These are phyloP conservation scores for Pygmarrhopalites habei DNA, from an alignment of 1,140 invertebrate species.

Conservation along the genomic window DNA sequence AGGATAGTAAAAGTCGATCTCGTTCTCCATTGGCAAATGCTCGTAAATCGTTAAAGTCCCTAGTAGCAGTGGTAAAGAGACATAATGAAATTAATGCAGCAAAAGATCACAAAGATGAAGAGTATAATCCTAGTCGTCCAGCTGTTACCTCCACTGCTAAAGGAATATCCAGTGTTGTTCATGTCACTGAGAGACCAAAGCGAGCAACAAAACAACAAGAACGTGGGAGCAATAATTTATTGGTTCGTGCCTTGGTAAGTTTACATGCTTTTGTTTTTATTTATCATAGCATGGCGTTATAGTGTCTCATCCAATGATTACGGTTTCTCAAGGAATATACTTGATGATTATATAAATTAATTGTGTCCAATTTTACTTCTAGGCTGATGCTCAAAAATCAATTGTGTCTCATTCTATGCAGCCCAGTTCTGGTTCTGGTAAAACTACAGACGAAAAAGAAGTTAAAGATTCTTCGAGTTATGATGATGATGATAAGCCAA, in stretches of 20 bases:
- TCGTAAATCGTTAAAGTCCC: conserved; percentile 9
- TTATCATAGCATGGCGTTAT: too few species aligned
- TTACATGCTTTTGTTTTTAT: too few species aligned
- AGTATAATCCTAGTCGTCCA: conserved; percentile 14
- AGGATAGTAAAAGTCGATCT: neutral
- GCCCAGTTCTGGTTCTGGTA: neutral
- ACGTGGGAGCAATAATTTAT: conserved; percentile 4
- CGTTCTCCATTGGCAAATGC: neutral
- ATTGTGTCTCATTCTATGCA: conserved; percentile 1
- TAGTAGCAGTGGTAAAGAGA: conserved; percentile 7
- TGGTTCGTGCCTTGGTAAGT: conserved; percentile 15
- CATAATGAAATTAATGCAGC: neutral
- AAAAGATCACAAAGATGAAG: conserved; percentile 14
- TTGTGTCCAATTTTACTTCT: too few species aligned
- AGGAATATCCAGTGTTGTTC: conserved; percentile 12
- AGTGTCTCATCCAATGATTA: too few species aligned
- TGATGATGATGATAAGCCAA: neutral
- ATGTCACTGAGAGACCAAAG: conserved; percentile 4
- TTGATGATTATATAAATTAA: too few species aligned
- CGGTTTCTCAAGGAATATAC: too few species aligned
- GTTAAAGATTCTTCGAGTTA: neutral
- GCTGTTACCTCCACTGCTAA: neutral
- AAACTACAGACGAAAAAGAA: neutral
- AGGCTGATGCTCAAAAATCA: conserved; percentile 26
- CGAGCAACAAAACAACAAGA: neutral